Evolutionary conservation across 2,888 invertebrate species (phyloP).

Genomic region (Bugula neritina): DNA sequence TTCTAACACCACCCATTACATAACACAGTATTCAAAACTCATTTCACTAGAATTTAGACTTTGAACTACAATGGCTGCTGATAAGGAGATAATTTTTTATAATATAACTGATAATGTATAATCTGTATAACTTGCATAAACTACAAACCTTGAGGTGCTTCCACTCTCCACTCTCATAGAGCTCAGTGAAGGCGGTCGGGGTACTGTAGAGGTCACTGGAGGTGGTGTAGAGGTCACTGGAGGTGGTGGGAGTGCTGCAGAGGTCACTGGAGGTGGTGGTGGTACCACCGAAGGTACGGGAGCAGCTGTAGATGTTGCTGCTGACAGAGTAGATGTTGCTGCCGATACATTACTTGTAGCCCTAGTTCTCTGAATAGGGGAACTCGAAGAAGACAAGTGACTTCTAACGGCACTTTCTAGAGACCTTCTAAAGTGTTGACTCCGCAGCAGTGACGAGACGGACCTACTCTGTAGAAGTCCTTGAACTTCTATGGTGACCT

Average conservation of each 20-base stretch:
- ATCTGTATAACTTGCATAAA: too few relatives aligned
- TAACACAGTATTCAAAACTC: too few relatives aligned
- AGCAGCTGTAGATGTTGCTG: constrained; percentile 1
- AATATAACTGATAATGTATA: too few relatives aligned
- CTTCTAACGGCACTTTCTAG: constrained; percentile 46
- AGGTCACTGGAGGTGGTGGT: constrained; percentile 24
- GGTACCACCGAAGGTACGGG: constrained; percentile 8
- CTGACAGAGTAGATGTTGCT: background rate
- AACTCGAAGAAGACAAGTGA: constrained; percentile 29
- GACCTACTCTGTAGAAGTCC: constrained; percentile 47
- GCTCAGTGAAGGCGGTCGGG: too few relatives aligned
- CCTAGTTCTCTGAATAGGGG: constrained; percentile 27
- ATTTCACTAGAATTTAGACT: too few relatives aligned
- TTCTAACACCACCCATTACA: too few relatives aligned
- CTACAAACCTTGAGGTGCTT: too few relatives aligned
- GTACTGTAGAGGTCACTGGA: constrained; percentile 28
- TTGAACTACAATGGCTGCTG: too few relatives aligned
- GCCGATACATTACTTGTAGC: background rate
- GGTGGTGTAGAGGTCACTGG: too few relatives aligned
- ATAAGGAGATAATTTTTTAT: too few relatives aligned
- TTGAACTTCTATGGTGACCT: constrained; percentile 41
- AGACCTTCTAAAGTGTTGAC: constrained; percentile 39
- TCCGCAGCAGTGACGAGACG: constrained; percentile 45
- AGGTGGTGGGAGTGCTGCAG: too few relatives aligned
- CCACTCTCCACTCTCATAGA: too few relatives aligned